Base-by-base conservation (phyloP, 2,113 vertebrate species). In the Okapia johnstoni region DNA sequence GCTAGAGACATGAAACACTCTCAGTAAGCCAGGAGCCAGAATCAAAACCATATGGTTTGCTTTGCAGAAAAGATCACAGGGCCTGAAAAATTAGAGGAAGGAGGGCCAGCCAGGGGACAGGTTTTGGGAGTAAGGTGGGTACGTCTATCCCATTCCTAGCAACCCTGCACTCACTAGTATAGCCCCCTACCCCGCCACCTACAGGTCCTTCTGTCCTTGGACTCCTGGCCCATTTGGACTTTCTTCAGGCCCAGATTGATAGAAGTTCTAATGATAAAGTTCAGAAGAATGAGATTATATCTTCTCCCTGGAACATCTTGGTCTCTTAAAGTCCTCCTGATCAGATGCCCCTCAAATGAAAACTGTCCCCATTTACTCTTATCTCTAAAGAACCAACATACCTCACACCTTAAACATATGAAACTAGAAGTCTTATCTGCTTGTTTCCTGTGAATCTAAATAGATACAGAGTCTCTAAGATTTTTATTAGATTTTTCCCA, bases 11-110 rank as follows among this genome's bases (percentile, higher is more conserved):
- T 92, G 58, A 97, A 97, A 97, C 83, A 28, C 77, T 92, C 58
- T 94, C n/a, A 43, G 40, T 48, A 94, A 95, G 58, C 54, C 81
- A 92, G 46, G 46, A 93, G 6, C 58, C 26, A 55, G 77, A 90
- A 97, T 97, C 85, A 88, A 97, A 97, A 94, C 96, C 95, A 97
- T 92, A 94, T 93, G 96, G 48, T 94, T 92, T 76, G 8, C 66
- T 96, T 85, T 80, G 66, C 66, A 94, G 88, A 85, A 73, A 97
- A 97, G 93, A 95, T 96, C 96, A 97, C 88, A 97, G 90, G 16
- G 85, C 50, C 95, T 94, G 40, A 94, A 95, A 93, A 60, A 54
- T 77, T 84, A 89, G 70, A 94, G 36, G 54, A 94, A 97, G 80
- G 33, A 87, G 80, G 70, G 80, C 96, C 85, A 95, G 43, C 48